Base-by-base conservation (phyloP, 2,888 invertebrate species). In the Ochropleura leucogaster region DNA sequence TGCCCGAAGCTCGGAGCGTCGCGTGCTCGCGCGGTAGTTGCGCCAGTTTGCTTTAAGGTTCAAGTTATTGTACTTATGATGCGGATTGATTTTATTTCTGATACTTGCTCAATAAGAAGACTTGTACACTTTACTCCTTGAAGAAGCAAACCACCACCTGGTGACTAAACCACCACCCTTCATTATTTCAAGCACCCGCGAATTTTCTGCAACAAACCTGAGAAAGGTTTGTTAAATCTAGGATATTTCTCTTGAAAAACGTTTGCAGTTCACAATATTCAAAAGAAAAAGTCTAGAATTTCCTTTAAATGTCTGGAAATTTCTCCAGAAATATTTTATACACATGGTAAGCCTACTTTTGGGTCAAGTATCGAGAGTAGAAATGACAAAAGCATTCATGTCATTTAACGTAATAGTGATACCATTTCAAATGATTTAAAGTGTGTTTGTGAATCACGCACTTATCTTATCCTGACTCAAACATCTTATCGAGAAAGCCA, bases 361-460 rank as follows among this genome's bases (percentile, higher is more conserved):
- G 18, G 9, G 10, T 42, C 12, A 42, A 42, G 16, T 60, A 10
- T 60, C 10, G n/a, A 30, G 18, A 42, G 44, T 30, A 30, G 1
- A 30, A 30, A 53, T 46, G 46, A 73, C 44, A 70, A 30, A 46
- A 18, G 18, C 20, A 51, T 16, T 74, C 40, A 75, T 42, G 30
- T 55, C 10, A 75, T 55, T 66, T 59, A 42, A 59, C n/a, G n/a
- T 62, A 51, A 60, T 62, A 65, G 44, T 42, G n/a, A 64, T 30
- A 65, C 40, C 14, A 63, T 67, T 74, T 67, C 9, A 74, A 67
- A 80, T 67, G 3, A 74, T 57, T 73, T 18, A 53, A 47, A 75
- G 42, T 42, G 42, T 30, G n/a, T 53, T 47, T 67, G 20, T 81
- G 82, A 79, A 16, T 81, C 78, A 79, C 42, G 12, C 53, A 40